Evolutionary conservation across 1,140 invertebrate genomes (phyloP), one percentile per base, ranked within the genome.

Genomic region (Tyrophagus putrescentiae): DNA sequence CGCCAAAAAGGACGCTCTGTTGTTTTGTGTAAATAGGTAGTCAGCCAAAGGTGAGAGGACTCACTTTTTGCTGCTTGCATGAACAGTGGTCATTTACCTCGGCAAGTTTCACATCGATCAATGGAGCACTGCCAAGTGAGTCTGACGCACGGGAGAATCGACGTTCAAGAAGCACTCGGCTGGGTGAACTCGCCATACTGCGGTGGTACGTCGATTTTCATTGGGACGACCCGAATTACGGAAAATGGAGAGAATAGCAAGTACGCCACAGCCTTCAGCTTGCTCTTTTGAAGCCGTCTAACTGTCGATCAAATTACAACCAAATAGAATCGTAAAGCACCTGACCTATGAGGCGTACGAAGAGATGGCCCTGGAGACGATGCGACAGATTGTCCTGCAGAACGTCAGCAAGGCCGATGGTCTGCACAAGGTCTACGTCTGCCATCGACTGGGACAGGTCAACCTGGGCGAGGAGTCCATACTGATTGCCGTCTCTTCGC

Each of bases 331-430:
- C 79, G 89, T 96, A 16, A 52, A 83, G 6, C 77, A 78, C 57
- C 74, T 97, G 39, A 83, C 89, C 70, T 97, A 96, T 76, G 91
- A 96, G 77, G 87, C 90, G 0, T 96, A 94, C 73, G 82, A 87
- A 65, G 73, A 80, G 44, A 97, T 96, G 92, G 91, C 88, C 11
- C 64, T 84, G 1, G 60, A 87, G 68, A 79, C 84, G 65, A 82
- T 95, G 77, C 77, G 79, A 60, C 80, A 80, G 64, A 82, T 95
- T 9, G 93, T 88, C 71, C 64, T 72, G 0, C 75, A 83, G 53
- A 77, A 87, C 11, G 75, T 85, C 42, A 67, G 69, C 18, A 79
- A 91, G 84, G 84, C 69, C 78, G 34, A 72, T 91, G n/a, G 75
- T 81, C 62, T 77, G 85, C 67, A 85, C 89, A 64, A 84, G 62